Evolutionary conservation across 2,113 vertebrate genomes (phyloP).

Genomic region (Macroglossus sobrinus): DNA sequence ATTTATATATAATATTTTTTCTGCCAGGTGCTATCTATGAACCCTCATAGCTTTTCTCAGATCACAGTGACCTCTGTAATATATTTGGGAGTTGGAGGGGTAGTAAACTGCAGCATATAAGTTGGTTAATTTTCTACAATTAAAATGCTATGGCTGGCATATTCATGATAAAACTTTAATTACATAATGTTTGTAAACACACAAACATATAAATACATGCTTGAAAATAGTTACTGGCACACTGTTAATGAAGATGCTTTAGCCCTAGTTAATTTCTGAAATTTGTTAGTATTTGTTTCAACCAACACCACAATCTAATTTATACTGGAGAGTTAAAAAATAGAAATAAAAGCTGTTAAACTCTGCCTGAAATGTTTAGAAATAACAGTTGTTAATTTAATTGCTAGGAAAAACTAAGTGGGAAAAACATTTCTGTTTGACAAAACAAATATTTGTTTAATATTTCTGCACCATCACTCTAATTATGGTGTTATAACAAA

Average conservation of each 20-base stretch:
- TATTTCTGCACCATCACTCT: conserved; percentile 52
- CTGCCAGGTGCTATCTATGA: conserved; percentile 93
- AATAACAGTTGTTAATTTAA: background rate
- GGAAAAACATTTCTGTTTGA: background rate
- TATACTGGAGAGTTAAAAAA: conserved; percentile 33
- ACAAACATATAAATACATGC: conserved; percentile 78
- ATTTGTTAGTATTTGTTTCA: conserved; percentile 77
- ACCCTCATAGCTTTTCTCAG: conserved; percentile 88
- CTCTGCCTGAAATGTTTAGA: background rate
- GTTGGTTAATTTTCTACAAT: conserved; percentile 83
- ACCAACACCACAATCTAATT: conserved; percentile 44
- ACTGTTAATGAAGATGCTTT: conserved; percentile 69
- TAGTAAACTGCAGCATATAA: conserved; percentile 81
- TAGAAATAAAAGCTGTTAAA: background rate
- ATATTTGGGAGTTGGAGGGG: conserved; percentile 62
- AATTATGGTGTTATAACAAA: conserved; percentile 73
- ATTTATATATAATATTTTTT: conserved; percentile 96
- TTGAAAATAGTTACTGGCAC: conserved; percentile 72
- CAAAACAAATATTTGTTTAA: conserved; percentile 14
- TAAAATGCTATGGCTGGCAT: conserved; percentile 71
- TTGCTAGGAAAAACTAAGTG: conserved; percentile 41
- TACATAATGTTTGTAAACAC: conserved; percentile 75
- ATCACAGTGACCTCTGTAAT: conserved; percentile 83
- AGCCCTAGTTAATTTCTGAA: conserved; percentile 65
- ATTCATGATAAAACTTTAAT: conserved; percentile 76